phyloP scores from a whole-genome alignment of 2,888 invertebrate genomes.

The Amblyteles armatorius region DNA sequence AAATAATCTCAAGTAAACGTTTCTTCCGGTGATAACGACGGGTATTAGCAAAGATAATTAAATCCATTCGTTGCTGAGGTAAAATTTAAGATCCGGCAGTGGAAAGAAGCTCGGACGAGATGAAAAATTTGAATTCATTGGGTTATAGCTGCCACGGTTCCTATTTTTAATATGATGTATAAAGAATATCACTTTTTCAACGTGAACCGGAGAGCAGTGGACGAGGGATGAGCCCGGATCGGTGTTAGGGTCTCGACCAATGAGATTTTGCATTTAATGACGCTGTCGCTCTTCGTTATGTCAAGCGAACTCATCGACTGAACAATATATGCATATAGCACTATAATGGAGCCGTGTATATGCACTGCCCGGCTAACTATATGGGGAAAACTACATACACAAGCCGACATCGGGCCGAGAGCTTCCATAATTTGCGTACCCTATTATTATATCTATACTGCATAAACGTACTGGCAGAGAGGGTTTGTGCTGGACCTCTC shows the following conservation, averaged over 20 bases:
- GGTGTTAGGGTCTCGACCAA: slow-evolving; percentile 25
- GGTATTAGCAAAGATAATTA: neutral
- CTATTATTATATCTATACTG: slow-evolving; percentile 33
- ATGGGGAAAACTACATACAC: slow-evolving; percentile 32
- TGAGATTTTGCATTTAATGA: slow-evolving; percentile 57
- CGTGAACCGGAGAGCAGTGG: slow-evolving; percentile 43
- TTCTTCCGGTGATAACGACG: neutral
- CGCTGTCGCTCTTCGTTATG: slow-evolving; percentile 66
- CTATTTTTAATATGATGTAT: slow-evolving; percentile 50
- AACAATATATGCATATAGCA: slow-evolving; percentile 32
- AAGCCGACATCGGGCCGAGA: slow-evolving; percentile 40
- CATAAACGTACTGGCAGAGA: slow-evolving; percentile 5
- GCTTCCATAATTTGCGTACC: slow-evolving; percentile 56
- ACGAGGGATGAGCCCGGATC: neutral
- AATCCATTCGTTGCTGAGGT: neutral
- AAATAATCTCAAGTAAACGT: neutral
- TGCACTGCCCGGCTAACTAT: slow-evolving; percentile 11
- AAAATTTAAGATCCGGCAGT: neutral
- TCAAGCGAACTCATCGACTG: slow-evolving; percentile 51
- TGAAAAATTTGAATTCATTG: slow-evolving; percentile 23
- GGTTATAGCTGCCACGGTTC: slow-evolving; percentile 35
- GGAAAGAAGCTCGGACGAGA: neutral
- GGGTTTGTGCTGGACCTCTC: slow-evolving; percentile 44
- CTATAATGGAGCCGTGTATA: slow-evolving; percentile 16
- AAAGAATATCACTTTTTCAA: slow-evolving; percentile 30